phyloP scores from a whole-genome alignment of 2,888 invertebrate genomes.

The Dioctria rufipes region DNA sequence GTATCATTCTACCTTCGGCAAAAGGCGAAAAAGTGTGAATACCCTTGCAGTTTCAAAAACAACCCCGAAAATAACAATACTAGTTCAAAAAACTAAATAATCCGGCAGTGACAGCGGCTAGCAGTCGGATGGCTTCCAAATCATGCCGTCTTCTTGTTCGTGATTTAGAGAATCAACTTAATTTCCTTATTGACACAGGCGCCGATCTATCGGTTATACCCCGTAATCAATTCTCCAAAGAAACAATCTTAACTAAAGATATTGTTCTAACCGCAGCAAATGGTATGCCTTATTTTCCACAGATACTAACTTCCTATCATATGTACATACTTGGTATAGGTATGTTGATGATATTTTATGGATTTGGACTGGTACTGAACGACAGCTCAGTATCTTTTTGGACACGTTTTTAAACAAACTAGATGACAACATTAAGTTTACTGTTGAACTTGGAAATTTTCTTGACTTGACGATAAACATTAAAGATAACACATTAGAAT shows the following conservation, averaged over 20 bases:
- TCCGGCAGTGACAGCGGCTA: not conserved
- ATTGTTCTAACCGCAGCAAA: not conserved
- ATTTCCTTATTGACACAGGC: not conserved
- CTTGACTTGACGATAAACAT: too few species aligned
- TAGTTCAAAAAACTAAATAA: not conserved
- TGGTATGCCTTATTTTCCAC: too few species aligned
- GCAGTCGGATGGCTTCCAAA: not conserved
- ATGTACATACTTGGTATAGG: too few species aligned
- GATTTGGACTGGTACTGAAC: too few species aligned
- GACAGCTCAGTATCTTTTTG: too few species aligned
- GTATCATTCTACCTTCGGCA: not conserved
- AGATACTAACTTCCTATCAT: too few species aligned
- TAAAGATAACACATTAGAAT: too few species aligned
- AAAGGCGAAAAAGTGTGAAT: constrained; percentile 3
- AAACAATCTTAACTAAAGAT: not conserved
- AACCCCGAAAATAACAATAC: not conserved
- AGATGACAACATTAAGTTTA: too few species aligned
- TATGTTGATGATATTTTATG: too few species aligned
- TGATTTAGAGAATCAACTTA: not conserved
- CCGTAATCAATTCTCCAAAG: not conserved
- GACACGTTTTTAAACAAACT: too few species aligned
- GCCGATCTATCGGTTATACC: not conserved
- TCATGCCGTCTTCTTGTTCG: not conserved
- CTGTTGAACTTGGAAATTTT: too few species aligned
- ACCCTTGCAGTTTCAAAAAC: not conserved